Percentiles rank a stretch among this genome's conserved stretches.
phyloP scores from a whole-genome alignment of 2,113 vertebrate species.

The Acanthochromis polyacanthus region DNA sequence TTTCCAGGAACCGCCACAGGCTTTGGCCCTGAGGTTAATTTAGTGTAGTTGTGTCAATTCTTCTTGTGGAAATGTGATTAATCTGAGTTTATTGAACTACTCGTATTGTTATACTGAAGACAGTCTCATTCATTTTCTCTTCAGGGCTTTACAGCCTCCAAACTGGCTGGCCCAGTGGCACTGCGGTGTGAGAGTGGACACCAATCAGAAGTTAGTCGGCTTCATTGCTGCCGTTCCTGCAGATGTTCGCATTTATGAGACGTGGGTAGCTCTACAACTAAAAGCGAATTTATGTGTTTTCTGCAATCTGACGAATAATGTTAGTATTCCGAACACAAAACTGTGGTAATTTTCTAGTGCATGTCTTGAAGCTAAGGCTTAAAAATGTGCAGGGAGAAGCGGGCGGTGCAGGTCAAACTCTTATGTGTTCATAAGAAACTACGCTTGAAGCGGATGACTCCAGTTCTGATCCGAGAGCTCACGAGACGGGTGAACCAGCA shows the following conservation, averaged over 20 bases:
- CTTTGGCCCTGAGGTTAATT: slow-evolving; percentile 25
- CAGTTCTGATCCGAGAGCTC: slow-evolving; percentile 95
- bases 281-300: slow-evolving; percentile 8
- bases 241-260: slow-evolving; percentile 90
- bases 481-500: slow-evolving; percentile 91
- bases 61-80: slow-evolving; percentile 9
- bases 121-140: slow-evolving; percentile 31
- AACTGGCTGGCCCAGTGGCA: slow-evolving; percentile 94
- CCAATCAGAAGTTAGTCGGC: slow-evolving; percentile 95
- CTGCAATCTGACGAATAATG: slow-evolving; percentile 10
- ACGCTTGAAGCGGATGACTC: slow-evolving; percentile 94
- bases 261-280: slow-evolving; percentile 84
- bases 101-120: slow-evolving; percentile 8
- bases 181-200: slow-evolving; percentile 92
- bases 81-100: slow-evolving; percentile 27
- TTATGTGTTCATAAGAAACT: slow-evolving; percentile 98
- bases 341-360: slow-evolving; percentile 9
- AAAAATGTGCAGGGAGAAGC: slow-evolving; percentile 87
- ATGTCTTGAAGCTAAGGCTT: slow-evolving; percentile 24
- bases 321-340: slow-evolving; percentile 22
- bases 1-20: slow-evolving; percentile 20
- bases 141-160: slow-evolving; percentile 93
- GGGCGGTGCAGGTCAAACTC: slow-evolving; percentile 95
- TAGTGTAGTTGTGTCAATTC: slow-evolving; percentile 6
- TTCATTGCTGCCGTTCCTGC: slow-evolving; percentile 97